Evolutionary conservation across 1,140 invertebrate genomes (phyloP).

Genomic region (Drosophila elegans): DNA sequence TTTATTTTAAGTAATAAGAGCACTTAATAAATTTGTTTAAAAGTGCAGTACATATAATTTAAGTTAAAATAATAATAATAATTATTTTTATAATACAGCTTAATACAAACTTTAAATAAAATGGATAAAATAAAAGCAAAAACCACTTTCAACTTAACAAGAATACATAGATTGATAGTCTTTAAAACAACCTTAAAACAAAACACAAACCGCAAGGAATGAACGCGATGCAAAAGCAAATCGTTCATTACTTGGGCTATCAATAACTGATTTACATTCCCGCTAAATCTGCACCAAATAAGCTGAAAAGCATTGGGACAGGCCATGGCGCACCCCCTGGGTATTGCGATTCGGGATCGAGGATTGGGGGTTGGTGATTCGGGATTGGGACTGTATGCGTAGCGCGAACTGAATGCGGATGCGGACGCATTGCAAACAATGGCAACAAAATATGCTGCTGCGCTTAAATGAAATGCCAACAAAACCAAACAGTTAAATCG

Average conservation of each 20-base stretch:
- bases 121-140: no score
- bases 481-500: slow-evolving; percentile 74
- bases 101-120: no score
- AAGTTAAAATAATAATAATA: no score
- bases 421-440: slow-evolving; percentile 71
- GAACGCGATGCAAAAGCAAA: slow-evolving; percentile 43
- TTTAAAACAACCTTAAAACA: slow-evolving; percentile 9
- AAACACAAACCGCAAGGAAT: background rate
- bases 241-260: slow-evolving; percentile 74
- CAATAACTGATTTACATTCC: slow-evolving; percentile 81
- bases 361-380: background rate
- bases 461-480: slow-evolving; percentile 81
- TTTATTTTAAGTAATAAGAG: no score
- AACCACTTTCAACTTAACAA: no score
- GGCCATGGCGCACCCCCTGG: slow-evolving; percentile 18
- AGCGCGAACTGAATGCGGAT: slow-evolving; percentile 43
- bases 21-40: no score
- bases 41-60: no score
- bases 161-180: slow-evolving; percentile 9
- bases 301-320: slow-evolving; percentile 19
- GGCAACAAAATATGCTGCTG: slow-evolving; percentile 80
- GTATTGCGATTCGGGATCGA: background rate
- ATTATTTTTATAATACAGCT: no score
- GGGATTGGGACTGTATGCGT: background rate
- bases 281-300: slow-evolving; percentile 62